Conservation (phyloP, 1,140 invertebrate species). For the Drosophila asahinai region DNA sequence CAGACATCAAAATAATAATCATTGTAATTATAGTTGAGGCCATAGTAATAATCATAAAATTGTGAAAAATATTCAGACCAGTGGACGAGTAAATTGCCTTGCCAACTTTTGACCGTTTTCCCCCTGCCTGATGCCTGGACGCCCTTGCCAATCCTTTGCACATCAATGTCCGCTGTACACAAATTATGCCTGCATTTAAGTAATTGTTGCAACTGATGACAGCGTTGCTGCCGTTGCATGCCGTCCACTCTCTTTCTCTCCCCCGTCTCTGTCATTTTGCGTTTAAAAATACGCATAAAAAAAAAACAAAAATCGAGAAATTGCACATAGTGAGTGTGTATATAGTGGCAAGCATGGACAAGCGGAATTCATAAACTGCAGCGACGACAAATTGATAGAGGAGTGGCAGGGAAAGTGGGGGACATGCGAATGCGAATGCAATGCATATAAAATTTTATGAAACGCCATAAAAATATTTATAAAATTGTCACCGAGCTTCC, state of each 20-base stretch:
- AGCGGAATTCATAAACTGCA: constrained; percentile 73
- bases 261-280: constrained; percentile 26
- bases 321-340: constrained; percentile 42
- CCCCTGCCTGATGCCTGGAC: constrained; percentile 1
- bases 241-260: constrained; percentile 50
- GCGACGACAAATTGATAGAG: constrained; percentile 76
- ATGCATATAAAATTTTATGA: constrained; percentile 79
- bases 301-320: constrained; percentile 34
- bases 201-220: constrained; percentile 81
- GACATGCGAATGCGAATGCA: constrained; percentile 12
- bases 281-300: constrained; percentile 63
- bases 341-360: constrained; percentile 19
- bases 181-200: constrained; percentile 81
- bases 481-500: constrained; percentile 72
- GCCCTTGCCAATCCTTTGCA: constrained; percentile 10
- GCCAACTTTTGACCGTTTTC: constrained; percentile 43
- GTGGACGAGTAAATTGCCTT: constrained; percentile 69
- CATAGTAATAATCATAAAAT: constrained; percentile 78
- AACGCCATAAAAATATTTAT: constrained; percentile 82
- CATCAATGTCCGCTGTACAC: constrained; percentile 28
- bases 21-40: constrained; percentile 72
- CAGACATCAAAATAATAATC: constrained; percentile 67
- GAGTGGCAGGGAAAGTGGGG: constrained; percentile 10
- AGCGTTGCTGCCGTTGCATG: constrained; percentile 54
- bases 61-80: constrained; percentile 63